phyloP scores from a whole-genome alignment of 2,888 invertebrate genomes.

The Drosophila atroscutellata region DNA sequence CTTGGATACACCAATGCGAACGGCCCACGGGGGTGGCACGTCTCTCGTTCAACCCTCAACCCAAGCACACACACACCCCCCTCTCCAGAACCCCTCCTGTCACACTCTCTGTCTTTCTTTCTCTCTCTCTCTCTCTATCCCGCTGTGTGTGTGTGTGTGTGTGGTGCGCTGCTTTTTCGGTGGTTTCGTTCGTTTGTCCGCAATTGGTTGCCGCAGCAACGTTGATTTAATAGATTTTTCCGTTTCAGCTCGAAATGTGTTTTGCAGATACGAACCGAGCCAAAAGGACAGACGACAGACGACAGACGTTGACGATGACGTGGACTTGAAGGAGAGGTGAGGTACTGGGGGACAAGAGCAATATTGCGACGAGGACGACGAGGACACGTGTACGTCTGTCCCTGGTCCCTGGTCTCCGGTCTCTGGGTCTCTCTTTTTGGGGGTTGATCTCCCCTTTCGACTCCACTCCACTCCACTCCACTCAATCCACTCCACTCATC shows the following conservation, averaged over 20 bases:
- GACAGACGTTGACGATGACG: constrained; percentile 31
- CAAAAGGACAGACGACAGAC: constrained; percentile 5
- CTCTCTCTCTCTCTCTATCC: background rate
- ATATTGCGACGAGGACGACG: constrained; percentile 7
- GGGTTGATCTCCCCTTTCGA: constrained; percentile 10
- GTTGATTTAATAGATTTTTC: constrained; percentile 85
- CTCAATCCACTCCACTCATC: background rate
- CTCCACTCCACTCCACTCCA: background rate
- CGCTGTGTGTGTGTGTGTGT: constrained; percentile 27
- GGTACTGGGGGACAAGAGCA: background rate
- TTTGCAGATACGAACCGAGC: constrained; percentile 71
- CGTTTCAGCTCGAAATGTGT: constrained; percentile 78
- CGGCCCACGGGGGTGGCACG: constrained; percentile 64
- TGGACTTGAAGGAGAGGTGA: constrained; percentile 18
- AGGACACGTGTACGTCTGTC: constrained; percentile 40
- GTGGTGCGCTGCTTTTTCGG: constrained; percentile 66
- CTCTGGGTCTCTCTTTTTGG: background rate
- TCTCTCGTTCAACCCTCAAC: constrained; percentile 36
- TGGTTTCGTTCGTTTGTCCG: constrained; percentile 84
- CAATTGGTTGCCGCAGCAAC: constrained; percentile 84
- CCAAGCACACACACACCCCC: background rate
- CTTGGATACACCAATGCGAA: constrained; percentile 74
- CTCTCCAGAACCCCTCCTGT: background rate
- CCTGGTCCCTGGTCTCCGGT: background rate
- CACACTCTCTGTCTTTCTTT: background rate